Conservation (phyloP, 2,888 invertebrate genomes). For the Lasioglossum zephyrum region DNA sequence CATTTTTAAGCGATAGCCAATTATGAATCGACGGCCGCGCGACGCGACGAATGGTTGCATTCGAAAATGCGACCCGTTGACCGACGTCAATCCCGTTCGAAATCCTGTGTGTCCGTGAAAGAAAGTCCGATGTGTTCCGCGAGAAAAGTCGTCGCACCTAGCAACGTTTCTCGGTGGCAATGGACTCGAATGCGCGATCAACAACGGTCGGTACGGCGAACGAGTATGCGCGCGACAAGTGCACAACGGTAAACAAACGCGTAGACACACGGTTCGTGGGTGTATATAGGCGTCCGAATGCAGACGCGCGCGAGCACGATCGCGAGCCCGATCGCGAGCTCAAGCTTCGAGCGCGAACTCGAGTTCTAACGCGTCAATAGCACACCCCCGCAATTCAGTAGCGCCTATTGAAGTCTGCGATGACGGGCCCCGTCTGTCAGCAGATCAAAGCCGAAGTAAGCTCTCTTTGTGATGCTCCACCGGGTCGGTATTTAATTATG, state of each 20-base stretch:
- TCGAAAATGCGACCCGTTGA: background rate
- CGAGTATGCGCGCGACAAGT: conserved; percentile 30
- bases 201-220: conserved; percentile 42
- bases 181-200: conserved; percentile 14
- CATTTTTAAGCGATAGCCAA: conserved; percentile 36
- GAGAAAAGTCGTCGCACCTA: background rate
- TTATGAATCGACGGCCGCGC: background rate
- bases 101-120: background rate
- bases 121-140: background rate
- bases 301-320: conserved; percentile 32
- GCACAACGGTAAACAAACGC: conserved; percentile 42
- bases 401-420: conserved; percentile 82
- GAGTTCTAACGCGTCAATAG: conserved; percentile 71
- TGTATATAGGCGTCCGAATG: conserved; percentile 16
- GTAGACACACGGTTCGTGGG: conserved; percentile 29
- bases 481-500: conserved; percentile 84
- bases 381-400: conserved; percentile 76
- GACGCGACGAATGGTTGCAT: background rate
- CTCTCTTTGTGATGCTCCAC: conserved; percentile 84
- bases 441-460: conserved; percentile 84
- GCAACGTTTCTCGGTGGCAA: background rate
- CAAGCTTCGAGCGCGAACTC: conserved; percentile 40
- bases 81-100: conserved; percentile 32
- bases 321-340: conserved; percentile 41
- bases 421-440: conserved; percentile 84